Base-by-base conservation (phyloP, 2,797 vertebrate species). In the Pantherophis vulpinus region DNA sequence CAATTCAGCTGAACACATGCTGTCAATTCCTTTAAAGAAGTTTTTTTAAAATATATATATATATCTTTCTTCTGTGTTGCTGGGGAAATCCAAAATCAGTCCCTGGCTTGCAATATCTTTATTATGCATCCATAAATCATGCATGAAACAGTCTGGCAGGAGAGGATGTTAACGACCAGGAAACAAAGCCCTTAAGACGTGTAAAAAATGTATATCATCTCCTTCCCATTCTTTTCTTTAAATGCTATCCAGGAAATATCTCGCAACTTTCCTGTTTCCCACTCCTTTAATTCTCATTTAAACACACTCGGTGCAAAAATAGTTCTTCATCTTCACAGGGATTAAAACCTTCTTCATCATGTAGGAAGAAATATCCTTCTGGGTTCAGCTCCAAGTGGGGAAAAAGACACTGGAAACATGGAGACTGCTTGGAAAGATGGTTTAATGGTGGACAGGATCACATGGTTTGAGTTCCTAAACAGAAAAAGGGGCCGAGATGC, bases 81-180 rank as follows among this genome's bases (percentile, higher is more conserved):
- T 95, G 63, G 89, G 42, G 90, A 96, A 97, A 96, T 95, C 96
- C 93, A 88, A 95, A 94, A 95, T 95, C 94, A 60, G 93, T 94
- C 93, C 66, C 92, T 95, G 91, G 89, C 63, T 95, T 74, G 90
- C 2, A 60, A 95, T 92, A 87, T 96, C 96, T 97, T 96, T 95
- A 95, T 97, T 97, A 97, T 97, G 94, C 94, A 1, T 16, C 88
- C 89, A 96, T 96, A 96, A 97, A 97, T 97, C 96, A 97, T 96
- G 95, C 94, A 96, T 96, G 96, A 95, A 95, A 29, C 32, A 87
- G 89, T 91, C 90, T 97, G 96, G 96, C 95, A 96, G 91, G 13
- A 96, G 95, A 96, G 1, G 1, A 95, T 3, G 23, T 95, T 96
- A 97, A 96, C 93, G 95, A 94, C 96, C 70, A 96, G 86, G 92